Base-by-base conservation (phyloP, 2,888 invertebrate species). In the Pristionchus maxplancki region DNA sequence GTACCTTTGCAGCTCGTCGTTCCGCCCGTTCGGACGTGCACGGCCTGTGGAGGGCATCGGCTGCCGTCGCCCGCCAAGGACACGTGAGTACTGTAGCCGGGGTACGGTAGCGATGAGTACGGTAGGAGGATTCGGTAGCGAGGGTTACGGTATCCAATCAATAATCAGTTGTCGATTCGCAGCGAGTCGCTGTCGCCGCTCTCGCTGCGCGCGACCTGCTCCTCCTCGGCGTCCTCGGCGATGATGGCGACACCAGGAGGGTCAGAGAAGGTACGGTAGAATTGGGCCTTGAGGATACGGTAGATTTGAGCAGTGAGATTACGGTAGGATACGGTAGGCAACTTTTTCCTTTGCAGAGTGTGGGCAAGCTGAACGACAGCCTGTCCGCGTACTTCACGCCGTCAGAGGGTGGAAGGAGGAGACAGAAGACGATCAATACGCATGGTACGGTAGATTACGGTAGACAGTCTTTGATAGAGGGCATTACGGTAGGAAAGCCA, bases 371-470 rank as follows among this genome's bases (percentile, higher is more conserved):
- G 62, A 62, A 17, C 1, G 84, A 84, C 62, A 84, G 84, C 40
- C 84, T 84, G 58, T 37, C 37, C 40, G 58, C 58, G 6, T 84
- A 37, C n/a, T 84, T 62, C 84, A 84, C 84, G 17, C 84, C 84
- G 11, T 62, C 84, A 0, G 11, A 37, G 6, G 84, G 53, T 2
- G 84, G 84, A 37, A 84, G 84, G 28, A 84, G 84, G 62, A 58
- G 62, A 13, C 20, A n/a, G 8, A 34, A 15, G 24, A 31, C 34
- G 58, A 84, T 37, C n/a, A 62, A 44, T 40, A 40, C 84, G 9
- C 58, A 58, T 84, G 84, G 58, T 84, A 82, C 50, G 82, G 81
- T 81, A 82, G 82, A 50, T 34, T 71, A 37, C 67, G 78, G 78
- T 40, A 48, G 74, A n/a, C n/a, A n/a, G n/a, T n/a, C n/a, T n/a